Percentiles rank a stretch among this genome's conserved stretches.
Evolutionary conservation across 2,888 invertebrate species (phyloP).

Genomic region (Scrobipalpa costella): DNA sequence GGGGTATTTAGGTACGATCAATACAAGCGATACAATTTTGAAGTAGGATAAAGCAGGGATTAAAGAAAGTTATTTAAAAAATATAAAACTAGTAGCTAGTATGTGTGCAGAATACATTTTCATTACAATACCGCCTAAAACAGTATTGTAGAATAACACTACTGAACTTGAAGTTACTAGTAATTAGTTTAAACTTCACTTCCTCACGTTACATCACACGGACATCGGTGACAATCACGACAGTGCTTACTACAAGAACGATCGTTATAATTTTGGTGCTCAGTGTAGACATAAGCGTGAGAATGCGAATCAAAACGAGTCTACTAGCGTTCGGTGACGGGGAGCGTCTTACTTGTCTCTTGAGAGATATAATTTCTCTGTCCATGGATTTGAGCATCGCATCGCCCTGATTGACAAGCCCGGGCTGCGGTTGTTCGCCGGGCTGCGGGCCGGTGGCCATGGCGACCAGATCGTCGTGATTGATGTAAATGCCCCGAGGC

Average conservation of each 20-base stretch:
- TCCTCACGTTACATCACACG: constrained; percentile 67
- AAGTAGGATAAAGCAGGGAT: constrained; percentile 41
- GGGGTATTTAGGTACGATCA: not conserved
- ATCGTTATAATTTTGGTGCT: not conserved
- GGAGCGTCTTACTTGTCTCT: constrained; percentile 94
- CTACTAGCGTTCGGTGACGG: constrained; percentile 58
- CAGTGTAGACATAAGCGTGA: constrained; percentile 61
- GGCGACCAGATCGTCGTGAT: constrained; percentile 96
- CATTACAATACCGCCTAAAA: constrained; percentile 46
- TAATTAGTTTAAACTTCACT: constrained; percentile 53
- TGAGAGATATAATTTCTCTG: constrained; percentile 95
- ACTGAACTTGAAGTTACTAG: constrained; percentile 43
- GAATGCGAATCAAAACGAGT: constrained; percentile 62
- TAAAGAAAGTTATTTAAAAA: constrained; percentile 33
- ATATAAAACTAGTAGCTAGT: constrained; percentile 38
- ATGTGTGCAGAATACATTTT: constrained; percentile 78
- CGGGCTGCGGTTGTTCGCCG: constrained; percentile 76
- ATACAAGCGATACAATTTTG: constrained; percentile 42
- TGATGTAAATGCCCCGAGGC: constrained; percentile 98
- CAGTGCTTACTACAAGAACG: not conserved
- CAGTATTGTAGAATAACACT: constrained; percentile 44
- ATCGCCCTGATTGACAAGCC: constrained; percentile 85
- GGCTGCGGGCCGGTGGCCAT: constrained; percentile 90
- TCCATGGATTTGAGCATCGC: constrained; percentile 95
- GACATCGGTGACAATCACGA: constrained; percentile 37